Evolutionary conservation across 2,888 invertebrate genomes (phyloP), one percentile per base, ranked within the genome.

Genomic region (Polyommatus iphigenia): DNA sequence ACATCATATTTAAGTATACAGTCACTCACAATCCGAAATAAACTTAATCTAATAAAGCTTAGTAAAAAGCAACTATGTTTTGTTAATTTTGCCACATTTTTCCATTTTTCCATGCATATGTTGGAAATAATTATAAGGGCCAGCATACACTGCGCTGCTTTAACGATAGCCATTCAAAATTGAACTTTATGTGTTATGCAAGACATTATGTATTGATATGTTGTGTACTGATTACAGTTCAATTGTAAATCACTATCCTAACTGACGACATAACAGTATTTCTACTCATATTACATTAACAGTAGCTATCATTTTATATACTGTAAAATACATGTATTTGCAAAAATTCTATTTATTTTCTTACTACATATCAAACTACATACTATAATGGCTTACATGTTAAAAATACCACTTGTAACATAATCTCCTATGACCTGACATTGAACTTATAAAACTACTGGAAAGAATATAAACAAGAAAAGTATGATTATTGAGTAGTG

Each of bases 11-110:
- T 20, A 46, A n/a, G 24, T 24, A 10, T 20, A 73, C 41, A 3
- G 20, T 46, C 24, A 46, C 46, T 10, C 6, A 46, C 24, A 73
- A 73, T 46, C 73, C 79, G 15, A 76, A 71, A 71, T 71, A 80
- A 76, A 78, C 54, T 79, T 59, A 78, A 78, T 75, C 79, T 57
- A 76, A 36, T 78, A 76, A 54, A 80, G 67, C 20, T 67, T 67
- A 15, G 67, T 67, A 72, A 41, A 24, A 75, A 75, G 54, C 32
- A 50, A 7, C 50, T 29, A 75, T 75, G 20, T 18, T 24, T 50
- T 15, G 75, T 75, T 75, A 75, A 73, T 75, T 24, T 72, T 54
- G 46, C 46, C 10, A 46, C 46, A 46, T 46, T 46, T 46, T 46
- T 15, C 29, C 46, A 46, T 46, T 46, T 46, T 46, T 15, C 29